Conservation (phyloP, 2,113 vertebrate genomes). For the Dipodomys stephensi region DNA sequence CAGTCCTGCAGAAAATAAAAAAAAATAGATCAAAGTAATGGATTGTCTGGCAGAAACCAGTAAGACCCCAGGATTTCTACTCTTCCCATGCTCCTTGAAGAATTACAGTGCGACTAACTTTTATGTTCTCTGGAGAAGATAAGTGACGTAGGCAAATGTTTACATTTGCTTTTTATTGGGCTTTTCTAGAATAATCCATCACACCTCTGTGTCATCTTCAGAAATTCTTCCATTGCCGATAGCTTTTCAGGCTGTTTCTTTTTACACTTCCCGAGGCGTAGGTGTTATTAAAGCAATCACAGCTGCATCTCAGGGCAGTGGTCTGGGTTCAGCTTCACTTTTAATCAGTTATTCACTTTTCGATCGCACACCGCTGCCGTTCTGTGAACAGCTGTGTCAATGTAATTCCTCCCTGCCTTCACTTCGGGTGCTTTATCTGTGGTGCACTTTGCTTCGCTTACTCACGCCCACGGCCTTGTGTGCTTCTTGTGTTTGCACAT, state of each 20-base stretch:
- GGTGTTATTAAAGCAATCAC: background rate
- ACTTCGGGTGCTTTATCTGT: background rate
- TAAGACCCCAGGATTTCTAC: constrained; percentile 16
- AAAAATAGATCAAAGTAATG: background rate
- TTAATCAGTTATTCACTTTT: background rate
- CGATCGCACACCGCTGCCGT: background rate
- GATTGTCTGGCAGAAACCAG: background rate
- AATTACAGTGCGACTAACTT: background rate
- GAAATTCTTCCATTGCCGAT: background rate
- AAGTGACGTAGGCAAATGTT: background rate
- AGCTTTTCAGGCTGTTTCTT: background rate
- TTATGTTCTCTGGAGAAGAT: constrained; percentile 4
- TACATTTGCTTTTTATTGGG: constrained; percentile 45
- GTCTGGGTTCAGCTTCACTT: constrained; percentile 34
- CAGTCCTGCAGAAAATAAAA: too few species aligned
- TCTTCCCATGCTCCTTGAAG: too few species aligned
- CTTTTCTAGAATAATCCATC: constrained; percentile 13
- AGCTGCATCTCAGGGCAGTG: background rate
- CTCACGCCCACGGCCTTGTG: background rate
- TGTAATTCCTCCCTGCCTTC: background rate
- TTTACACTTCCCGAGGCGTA: constrained; percentile 18
- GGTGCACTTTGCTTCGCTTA: constrained; percentile 1
- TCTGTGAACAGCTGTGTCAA: background rate
- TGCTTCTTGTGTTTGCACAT: background rate
- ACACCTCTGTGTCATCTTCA: constrained; percentile 44